These are phyloP conservation scores for Gymnothorax reevesii DNA, from an alignment of 2,797 vertebrate species.

Conservation along the genomic window DNA sequence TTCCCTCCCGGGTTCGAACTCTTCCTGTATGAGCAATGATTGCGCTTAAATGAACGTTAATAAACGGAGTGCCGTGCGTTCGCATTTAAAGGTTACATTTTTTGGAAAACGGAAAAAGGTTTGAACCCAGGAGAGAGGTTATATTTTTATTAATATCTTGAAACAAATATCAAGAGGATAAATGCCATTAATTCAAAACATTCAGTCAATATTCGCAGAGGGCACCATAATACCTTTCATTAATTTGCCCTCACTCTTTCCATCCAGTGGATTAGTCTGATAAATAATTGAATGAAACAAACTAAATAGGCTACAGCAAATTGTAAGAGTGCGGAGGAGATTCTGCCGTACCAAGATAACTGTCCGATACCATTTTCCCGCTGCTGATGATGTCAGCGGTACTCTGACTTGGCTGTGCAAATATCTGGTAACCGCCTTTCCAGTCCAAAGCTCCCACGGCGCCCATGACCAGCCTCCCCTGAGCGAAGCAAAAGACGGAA, in stretches of 20 bases:
- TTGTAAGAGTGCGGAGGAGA: not conserved
- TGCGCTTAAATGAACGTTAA: too few species aligned
- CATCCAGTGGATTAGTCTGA: not conserved
- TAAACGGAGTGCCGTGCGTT: too few species aligned
- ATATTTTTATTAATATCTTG: too few species aligned
- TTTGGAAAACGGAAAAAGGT: too few species aligned
- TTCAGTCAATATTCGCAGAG: too few species aligned
- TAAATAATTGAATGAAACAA: not conserved
- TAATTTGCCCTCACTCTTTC: not conserved
- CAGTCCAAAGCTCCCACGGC: slow-evolving; percentile 48
- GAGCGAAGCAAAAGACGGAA: not conserved
- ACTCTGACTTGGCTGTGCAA: rapidly evolving
- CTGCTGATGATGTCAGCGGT: not conserved
- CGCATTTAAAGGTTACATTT: too few species aligned
- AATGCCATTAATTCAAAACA: too few species aligned
- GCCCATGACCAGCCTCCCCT: slow-evolving; percentile 22
- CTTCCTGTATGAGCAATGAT: too few species aligned
- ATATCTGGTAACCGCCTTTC: slow-evolving; percentile 62
- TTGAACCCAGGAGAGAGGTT: too few species aligned
- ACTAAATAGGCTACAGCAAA: not conserved
- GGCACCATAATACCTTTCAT: not conserved
- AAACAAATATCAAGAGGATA: too few species aligned
- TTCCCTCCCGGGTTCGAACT: too few species aligned
- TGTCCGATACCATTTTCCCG: slow-evolving; percentile 33
- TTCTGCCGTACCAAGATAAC: slow-evolving; percentile 66